Base-by-base conservation (phyloP, 2,797 vertebrate species). In the Microhierax caerulescens region DNA sequence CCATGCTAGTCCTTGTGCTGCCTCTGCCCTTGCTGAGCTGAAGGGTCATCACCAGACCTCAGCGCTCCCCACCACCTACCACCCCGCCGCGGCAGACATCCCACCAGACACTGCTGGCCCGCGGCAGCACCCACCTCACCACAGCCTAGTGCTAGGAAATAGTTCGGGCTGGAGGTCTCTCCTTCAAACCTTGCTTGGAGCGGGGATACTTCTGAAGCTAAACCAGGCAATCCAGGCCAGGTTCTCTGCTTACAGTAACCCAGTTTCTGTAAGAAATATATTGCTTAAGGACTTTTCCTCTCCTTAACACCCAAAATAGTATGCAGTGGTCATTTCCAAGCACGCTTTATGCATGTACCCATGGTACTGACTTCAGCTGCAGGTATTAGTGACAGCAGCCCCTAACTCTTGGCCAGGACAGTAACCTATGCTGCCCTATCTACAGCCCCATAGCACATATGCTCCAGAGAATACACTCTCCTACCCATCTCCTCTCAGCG, bases 111-210 rank as follows among this genome's bases (percentile, higher is more conserved):
- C 54, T 61, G 72, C 41, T 53, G 47, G 34, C 27, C 39, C 36
- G 67, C 39, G 0, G 0, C 6, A 5, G 39, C 27, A 19, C 27
- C 8, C n/a, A 64, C 15, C 30, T 64, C 14, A 57, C 11, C 45
- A 59, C 27, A 85, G 57, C 11, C 3, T 0, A 63, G 30, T 36
- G n/a, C 68, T 65, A 90, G 37, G 47, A 79, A 45, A 64, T 36
- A 45, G 21, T 45, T 57, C 41, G 50, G 20, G 15, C 14, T 10
- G 4, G 23, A 60, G 7, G 19, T 18, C 50, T 39, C 36, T 56
- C 9, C 1, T 48, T 39, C 50, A 83, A 80, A 10, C 18, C 36
- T 41, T 69, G 25, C 64, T 85, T 37, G 65, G 74, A 92, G 36
- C 39, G 50, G 51, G 6, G 41, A 67, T 78, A 28, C 64, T 72